phyloP scores from a whole-genome alignment of 2,888 invertebrate genomes.

The Xestia c-nigrum region DNA sequence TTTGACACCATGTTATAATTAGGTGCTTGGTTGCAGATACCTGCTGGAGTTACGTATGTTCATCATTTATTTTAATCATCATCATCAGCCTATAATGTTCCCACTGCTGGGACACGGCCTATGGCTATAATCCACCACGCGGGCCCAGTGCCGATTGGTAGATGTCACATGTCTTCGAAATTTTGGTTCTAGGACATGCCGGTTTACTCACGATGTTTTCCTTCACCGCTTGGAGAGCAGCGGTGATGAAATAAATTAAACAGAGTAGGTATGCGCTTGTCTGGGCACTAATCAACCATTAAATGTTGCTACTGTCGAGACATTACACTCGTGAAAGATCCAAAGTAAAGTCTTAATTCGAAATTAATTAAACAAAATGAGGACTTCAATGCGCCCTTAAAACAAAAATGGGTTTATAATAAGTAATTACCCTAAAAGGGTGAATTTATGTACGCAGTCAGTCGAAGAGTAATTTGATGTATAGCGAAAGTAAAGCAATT shows the following conservation, averaged over 20 bases:
- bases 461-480: constrained; percentile 30
- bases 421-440: background rate
- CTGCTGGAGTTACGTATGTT: background rate
- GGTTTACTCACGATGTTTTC: too few relatives aligned
- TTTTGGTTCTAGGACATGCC: too few relatives aligned
- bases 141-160: too few relatives aligned
- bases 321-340: background rate
- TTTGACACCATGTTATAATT: background rate
- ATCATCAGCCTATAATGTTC: too few relatives aligned
- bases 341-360: background rate
- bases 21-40: background rate
- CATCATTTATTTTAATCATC: background rate
- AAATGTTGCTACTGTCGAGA: background rate
- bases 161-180: too few relatives aligned
- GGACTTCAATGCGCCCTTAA: background rate
- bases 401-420: constrained; percentile 4
- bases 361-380: constrained; percentile 18
- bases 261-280: too few relatives aligned
- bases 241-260: too few relatives aligned
- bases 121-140: too few relatives aligned
- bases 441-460: constrained; percentile 3
- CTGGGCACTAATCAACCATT: background rate
- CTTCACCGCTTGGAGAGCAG: too few relatives aligned
- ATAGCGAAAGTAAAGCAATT: constrained; percentile 32
- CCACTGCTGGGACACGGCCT: too few relatives aligned